Evolutionary conservation across 2,797 vertebrate species (phyloP).

Genomic region (Anas flavirostris): DNA sequence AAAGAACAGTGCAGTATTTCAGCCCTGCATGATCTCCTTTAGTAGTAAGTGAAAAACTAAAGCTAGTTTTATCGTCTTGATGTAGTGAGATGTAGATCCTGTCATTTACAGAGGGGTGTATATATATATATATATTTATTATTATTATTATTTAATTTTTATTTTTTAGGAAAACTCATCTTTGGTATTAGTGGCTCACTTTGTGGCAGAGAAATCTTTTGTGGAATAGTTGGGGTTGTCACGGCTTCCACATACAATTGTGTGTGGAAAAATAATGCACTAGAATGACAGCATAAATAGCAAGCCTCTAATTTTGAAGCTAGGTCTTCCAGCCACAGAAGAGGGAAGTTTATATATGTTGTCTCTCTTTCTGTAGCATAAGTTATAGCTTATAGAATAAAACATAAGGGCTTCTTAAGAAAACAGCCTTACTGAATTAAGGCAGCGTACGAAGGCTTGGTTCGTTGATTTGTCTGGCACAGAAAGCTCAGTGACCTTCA

Average conservation of each 20-base stretch:
- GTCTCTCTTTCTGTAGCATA: background rate
- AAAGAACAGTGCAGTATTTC: background rate
- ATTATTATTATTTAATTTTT: too few species aligned
- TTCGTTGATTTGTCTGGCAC: background rate
- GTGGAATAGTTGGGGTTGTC: background rate
- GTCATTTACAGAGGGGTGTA: background rate
- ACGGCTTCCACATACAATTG: background rate
- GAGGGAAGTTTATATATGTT: background rate
- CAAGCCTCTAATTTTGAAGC: background rate
- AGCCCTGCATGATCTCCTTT: background rate
- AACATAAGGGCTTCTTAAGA: background rate
- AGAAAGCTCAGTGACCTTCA: background rate
- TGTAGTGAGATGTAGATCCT: background rate
- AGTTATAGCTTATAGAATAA: background rate
- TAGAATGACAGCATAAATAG: background rate
- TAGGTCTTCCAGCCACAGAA: background rate
- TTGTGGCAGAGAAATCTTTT: background rate
- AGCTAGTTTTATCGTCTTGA: background rate
- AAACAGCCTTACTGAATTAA: background rate
- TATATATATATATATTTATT: too few species aligned
- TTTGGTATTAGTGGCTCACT: background rate
- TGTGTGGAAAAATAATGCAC: background rate
- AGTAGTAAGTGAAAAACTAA: background rate
- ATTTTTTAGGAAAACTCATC: background rate
- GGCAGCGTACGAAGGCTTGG: background rate